Evolutionary conservation across 2,888 invertebrate species (phyloP).

Genomic region (Phaonia tiefii): DNA sequence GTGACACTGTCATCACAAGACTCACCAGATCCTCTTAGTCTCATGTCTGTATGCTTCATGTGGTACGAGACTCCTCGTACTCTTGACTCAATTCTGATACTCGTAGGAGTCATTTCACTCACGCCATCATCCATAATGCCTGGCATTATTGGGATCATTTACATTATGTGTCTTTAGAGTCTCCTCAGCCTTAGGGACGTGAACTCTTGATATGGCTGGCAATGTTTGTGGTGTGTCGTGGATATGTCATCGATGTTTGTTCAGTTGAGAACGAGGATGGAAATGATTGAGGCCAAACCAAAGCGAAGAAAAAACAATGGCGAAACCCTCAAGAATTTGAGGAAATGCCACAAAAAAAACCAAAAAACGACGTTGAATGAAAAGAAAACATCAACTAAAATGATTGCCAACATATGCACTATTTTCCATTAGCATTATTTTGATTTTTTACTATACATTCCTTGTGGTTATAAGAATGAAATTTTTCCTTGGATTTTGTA

Average conservation of each 20-base stretch:
- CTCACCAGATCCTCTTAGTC: background rate
- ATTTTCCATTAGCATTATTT: constrained; percentile 61
- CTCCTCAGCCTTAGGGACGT: too few species aligned
- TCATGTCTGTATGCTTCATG: background rate
- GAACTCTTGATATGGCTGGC: background rate
- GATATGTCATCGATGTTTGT: constrained; percentile 19
- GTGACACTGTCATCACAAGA: constrained; percentile 56
- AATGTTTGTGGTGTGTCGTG: constrained; percentile 29
- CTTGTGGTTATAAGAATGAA: too few species aligned
- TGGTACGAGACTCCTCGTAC: background rate
- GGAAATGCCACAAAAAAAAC: constrained; percentile 1
- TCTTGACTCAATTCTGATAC: background rate
- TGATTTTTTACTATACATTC: constrained; percentile 46
- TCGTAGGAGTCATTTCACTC: constrained; percentile 15
- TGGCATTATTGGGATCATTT: constrained; percentile 45
- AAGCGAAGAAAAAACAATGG: background rate
- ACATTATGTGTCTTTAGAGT: constrained; percentile 25
- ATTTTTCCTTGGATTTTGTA: too few species aligned
- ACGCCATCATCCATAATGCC: background rate
- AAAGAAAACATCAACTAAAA: background rate
- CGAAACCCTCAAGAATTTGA: constrained; percentile 19
- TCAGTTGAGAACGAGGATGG: constrained; percentile 12
- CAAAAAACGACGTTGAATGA: background rate
- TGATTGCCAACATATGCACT: constrained; percentile 22
- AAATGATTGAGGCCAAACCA: constrained; percentile 2